Base-by-base conservation (phyloP, 2,797 vertebrate genomes). In the Leptatherina wallacei region DNA sequence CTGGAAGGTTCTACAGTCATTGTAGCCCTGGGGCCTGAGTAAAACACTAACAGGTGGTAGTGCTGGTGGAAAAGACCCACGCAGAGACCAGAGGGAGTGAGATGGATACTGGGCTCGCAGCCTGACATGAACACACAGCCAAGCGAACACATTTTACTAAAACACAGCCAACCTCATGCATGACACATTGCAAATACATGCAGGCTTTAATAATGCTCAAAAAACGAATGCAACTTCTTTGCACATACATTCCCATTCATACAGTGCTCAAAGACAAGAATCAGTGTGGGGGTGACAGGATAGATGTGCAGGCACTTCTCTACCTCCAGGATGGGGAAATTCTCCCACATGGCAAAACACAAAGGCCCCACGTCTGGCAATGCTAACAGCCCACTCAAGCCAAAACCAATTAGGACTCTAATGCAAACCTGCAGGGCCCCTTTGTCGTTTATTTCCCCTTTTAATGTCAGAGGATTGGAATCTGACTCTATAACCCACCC, bases 401-500 rank as follows among this genome's bases (percentile, higher is more conserved):
- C 94, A 95, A 94, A 94, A 94, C 86, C 92, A 94, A 94, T 95
- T 95, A 94, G 91, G 86, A 69, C 74, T 84, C 88, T 93, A 94
- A 95, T 94, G 89, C 87, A 93, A 94, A 94, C 92, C 94, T 94
- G 92, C 93, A 93, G 92, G 90, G 88, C 93, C 88, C 85, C 87
- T 93, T 94, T 94, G 93, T 94, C 87, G 81, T 91, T 93, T 87
- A 90, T 93, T 94, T 93, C 92, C 89, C 85, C 84, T 91, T 92
- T 93, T 92, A 91, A 94, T 93, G 92, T 93, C 92, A 94, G 92
- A 85, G 91, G 87, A 93, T 93, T 91, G 92, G 92, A 94, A 95
- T 94, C 93, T 73, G 84, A 91, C 88, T 93, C 80, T 58, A 54
- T 77, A 87, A 84, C 68, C 81, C 82, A 87, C 77, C 87, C 89